These are phyloP conservation scores for Cheilinus undulatus DNA, from an alignment of 2,113 vertebrate species.

Conservation along the genomic window DNA sequence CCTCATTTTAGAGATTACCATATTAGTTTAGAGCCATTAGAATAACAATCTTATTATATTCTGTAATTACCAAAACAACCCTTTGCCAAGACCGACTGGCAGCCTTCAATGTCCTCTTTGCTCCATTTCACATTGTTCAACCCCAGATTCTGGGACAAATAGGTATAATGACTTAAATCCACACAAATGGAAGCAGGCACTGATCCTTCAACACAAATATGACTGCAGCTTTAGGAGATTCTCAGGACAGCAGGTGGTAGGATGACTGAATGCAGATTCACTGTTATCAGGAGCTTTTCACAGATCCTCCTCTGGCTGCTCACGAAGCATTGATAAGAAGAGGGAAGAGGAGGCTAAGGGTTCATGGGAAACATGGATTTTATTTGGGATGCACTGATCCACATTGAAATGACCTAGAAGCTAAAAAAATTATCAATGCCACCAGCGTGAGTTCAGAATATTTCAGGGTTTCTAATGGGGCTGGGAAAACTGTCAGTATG, in stretches of 20 bases:
- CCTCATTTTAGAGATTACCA: not conserved
- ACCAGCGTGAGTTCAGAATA: no score
- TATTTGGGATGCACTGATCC: not conserved
- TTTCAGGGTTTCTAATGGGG: no score
- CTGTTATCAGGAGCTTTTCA: not conserved
- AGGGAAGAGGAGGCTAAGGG: not conserved
- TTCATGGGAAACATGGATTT: not conserved
- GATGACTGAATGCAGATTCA: slow-evolving; percentile 3
- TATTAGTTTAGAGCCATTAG: not conserved
- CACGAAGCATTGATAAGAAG: not conserved
- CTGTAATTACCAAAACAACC: slow-evolving; percentile 23
- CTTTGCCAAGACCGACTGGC: not conserved
- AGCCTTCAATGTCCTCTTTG: slow-evolving; percentile 1
- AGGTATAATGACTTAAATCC: not conserved
- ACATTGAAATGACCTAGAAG: not conserved
- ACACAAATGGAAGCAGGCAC: not conserved
- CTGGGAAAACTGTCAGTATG: no score
- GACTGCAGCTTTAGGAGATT: slow-evolving; percentile 8
- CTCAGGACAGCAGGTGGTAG: not conserved
- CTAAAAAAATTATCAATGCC: not conserved
- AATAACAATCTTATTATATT: not conserved
- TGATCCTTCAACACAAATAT: slow-evolving; percentile 15
- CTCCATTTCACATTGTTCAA: slow-evolving; percentile 4
- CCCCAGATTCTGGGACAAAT: slow-evolving; percentile 2
- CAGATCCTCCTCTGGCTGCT: not conserved